phyloP scores from a whole-genome alignment of 2,888 invertebrate genomes.

The Eugnorisma glareosa region DNA sequence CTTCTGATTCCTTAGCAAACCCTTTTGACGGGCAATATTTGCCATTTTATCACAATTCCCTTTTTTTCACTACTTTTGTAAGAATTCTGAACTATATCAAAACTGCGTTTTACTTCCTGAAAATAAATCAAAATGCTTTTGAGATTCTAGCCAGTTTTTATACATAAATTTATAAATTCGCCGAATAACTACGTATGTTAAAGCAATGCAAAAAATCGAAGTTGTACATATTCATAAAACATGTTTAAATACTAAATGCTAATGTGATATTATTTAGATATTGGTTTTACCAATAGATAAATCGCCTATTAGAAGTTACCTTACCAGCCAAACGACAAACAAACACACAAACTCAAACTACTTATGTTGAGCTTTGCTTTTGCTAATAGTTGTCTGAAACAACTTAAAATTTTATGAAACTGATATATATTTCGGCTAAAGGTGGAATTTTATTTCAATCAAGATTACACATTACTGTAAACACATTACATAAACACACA shows the following conservation, averaged over 20 bases:
- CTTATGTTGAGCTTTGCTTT: not conserved
- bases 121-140: not conserved
- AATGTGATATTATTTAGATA: not conserved
- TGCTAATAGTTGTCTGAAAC: not conserved
- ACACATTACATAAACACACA: too few species aligned
- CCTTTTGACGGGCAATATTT: slow-evolving; percentile 25
- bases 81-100: not conserved
- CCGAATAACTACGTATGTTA: too few species aligned
- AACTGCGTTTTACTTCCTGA: not conserved
- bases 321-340: not conserved
- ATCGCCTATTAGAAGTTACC: not conserved
- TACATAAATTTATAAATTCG: not conserved
- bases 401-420: not conserved
- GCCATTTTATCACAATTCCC: slow-evolving; percentile 9
- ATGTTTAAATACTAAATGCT: not conserved
- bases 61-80: slow-evolving; percentile 5
- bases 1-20: slow-evolving; percentile 21
- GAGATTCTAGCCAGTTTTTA: not conserved
- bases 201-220: not conserved
- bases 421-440: not conserved
- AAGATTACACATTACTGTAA: too few species aligned
- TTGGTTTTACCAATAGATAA: not conserved
- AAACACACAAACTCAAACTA: not conserved
- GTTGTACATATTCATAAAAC: not conserved
- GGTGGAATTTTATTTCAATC: too few species aligned